Base-by-base conservation (phyloP, 2,797 vertebrate species). In the Pangasius larnaudii region DNA sequence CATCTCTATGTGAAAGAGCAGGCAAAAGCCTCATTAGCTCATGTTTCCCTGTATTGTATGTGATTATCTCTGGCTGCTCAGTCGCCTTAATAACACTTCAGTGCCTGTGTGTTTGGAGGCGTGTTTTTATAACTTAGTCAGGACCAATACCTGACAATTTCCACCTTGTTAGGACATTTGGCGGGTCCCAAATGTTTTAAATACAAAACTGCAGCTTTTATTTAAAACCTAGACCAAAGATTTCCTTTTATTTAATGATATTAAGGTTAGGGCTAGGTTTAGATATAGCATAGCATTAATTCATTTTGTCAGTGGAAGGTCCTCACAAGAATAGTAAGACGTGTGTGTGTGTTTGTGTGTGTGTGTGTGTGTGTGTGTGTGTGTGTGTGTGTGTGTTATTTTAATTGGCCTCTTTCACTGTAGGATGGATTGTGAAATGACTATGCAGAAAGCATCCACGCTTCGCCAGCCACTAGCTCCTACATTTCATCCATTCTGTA, bases 11-110 rank as follows among this genome's bases (percentile, higher is more conserved):
- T 87, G 84, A 86, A 87, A 80, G 72, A 78, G 22, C 83, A 61
- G 84, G 42, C 72, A 90, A 92, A 90, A 74, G 72, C 88, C 88
- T 92, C 69, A 92, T 92, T 85, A 89, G 83, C 85, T 90, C 85
- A 53, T 84, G 85, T 86, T 88, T 91, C 77, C 51, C 61, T 85
- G 71, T 85, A 71, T 63, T 87, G 88, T 33, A 53, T 89, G 59
- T 88, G 82, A 92, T 90, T 91, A 91, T 67, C 87, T 88, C 88
- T 88, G 90, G 77, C 88, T 91, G 75, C 42, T 87, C 65, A 84
- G 79, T 85, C 85, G 87, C 90, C 81, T 75, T 90, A 88, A 59
- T 77, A 87, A 63, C 80, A 42, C 49, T 78, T 30, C 67, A 69
- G 19, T 63, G 53, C 79, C 6, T 84, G 4, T 83, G 83, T 63